Percentiles rank a stretch among this genome's conserved stretches.
phyloP scores from a whole-genome alignment of 92 coral and sea anemone genomes.

The Phenganax subtilis region DNA sequence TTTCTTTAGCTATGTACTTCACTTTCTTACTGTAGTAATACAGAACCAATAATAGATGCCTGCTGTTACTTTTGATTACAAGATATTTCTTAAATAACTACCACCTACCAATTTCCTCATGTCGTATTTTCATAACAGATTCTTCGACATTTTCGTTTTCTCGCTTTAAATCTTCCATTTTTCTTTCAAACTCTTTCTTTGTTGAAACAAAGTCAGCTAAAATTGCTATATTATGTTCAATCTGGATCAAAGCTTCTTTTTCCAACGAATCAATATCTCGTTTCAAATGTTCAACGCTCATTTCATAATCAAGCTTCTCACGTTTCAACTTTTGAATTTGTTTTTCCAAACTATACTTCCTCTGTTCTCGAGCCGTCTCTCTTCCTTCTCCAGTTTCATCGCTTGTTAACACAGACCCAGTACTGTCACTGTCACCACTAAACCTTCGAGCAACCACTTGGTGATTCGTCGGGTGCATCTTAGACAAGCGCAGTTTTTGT shows the following conservation, averaged over 20 bases:
- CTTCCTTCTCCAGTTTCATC: constrained; percentile 1
- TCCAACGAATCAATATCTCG: constrained; percentile 38
- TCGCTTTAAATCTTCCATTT: constrained; percentile 45
- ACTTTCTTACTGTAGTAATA: too few relatives aligned
- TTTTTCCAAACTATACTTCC: constrained; percentile 26
- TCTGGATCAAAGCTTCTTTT: constrained; percentile 22
- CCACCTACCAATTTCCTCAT: constrained; percentile 21
- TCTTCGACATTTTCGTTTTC: constrained; percentile 45
- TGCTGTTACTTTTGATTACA: too few relatives aligned
- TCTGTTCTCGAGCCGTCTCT: not conserved
- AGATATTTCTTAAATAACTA: too few relatives aligned
- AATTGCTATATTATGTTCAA: constrained; percentile 27
- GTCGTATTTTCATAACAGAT: constrained; percentile 42
- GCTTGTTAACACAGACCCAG: constrained; percentile 64
- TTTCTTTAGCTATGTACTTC: too few relatives aligned
- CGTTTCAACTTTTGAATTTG: constrained; percentile 27
- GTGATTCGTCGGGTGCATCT: constrained; percentile 58
- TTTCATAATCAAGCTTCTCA: constrained; percentile 30
- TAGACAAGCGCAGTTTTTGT: constrained; percentile 58
- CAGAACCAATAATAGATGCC: too few relatives aligned
- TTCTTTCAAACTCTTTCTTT: constrained; percentile 49
- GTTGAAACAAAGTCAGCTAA: constrained; percentile 31
- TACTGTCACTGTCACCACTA: constrained; percentile 69
- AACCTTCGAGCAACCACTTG: constrained; percentile 60
- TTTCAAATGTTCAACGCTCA: constrained; percentile 44